Conservation (phyloP, 2,888 invertebrate genomes). For the Leptopilina syphax region DNA sequence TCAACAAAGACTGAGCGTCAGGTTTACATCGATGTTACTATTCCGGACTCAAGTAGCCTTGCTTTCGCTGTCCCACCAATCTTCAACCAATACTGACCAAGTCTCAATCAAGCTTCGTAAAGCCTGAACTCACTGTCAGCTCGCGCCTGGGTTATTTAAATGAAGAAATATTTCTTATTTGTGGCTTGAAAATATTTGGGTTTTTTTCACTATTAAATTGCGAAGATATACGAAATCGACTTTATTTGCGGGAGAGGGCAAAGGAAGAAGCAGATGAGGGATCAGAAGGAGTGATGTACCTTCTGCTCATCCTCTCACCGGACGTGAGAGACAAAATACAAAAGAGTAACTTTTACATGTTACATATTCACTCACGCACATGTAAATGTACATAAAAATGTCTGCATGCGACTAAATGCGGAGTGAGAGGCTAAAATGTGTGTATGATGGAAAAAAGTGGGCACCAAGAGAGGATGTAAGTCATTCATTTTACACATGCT, state of each 20-base stretch:
- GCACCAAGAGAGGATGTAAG: constrained; percentile 22
- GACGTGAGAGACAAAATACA: constrained; percentile 22
- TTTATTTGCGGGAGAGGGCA: not conserved
- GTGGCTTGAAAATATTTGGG: too few relatives aligned
- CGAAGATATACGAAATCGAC: not conserved
- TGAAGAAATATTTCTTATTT: too few relatives aligned
- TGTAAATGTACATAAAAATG: not conserved
- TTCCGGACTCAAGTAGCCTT: too few relatives aligned
- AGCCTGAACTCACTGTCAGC: too few relatives aligned
- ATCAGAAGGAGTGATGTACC: not conserved
- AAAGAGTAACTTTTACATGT: constrained; percentile 6
- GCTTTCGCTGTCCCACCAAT: too few relatives aligned
- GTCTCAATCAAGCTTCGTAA: too few relatives aligned
- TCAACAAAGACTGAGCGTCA: too few relatives aligned
- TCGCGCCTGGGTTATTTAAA: too few relatives aligned
- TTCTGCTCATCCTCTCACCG: constrained; percentile 29
- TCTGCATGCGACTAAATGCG: not conserved
- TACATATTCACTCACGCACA: constrained; percentile 19
- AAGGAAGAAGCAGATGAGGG: not conserved
- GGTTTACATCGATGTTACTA: too few relatives aligned
- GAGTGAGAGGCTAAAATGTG: not conserved
- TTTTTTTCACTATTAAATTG: constrained; percentile 8
- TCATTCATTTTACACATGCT: constrained; percentile 21
- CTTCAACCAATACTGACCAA: too few relatives aligned
- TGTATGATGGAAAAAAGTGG: not conserved